Evolutionary conservation across 2,888 invertebrate species (phyloP).

Genomic region (Pomacea canaliculata): DNA sequence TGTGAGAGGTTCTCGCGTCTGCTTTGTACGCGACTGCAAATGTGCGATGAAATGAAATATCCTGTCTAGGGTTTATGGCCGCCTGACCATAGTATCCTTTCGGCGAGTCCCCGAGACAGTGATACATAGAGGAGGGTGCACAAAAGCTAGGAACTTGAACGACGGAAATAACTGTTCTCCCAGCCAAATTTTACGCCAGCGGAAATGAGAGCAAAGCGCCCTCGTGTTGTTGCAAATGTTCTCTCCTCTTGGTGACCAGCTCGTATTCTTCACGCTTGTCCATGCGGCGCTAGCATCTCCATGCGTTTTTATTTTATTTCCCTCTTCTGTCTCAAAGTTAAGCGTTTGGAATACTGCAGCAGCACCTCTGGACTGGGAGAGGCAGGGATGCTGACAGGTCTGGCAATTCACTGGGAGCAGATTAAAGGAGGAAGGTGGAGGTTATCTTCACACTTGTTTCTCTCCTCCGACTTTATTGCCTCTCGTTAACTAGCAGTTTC

Average conservation of each 20-base stretch:
- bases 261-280: too few species aligned
- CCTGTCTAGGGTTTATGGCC: background rate
- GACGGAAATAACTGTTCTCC: slow-evolving; percentile 1
- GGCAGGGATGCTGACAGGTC: too few species aligned
- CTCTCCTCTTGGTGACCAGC: background rate
- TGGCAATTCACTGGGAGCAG: too few species aligned
- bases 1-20: background rate
- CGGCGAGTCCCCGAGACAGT: background rate
- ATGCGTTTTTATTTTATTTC: too few species aligned
- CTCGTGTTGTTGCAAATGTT: background rate
- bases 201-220: slow-evolving; percentile 6
- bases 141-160: background rate
- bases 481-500: too few species aligned
- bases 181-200: slow-evolving; percentile 6
- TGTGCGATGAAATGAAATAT: slow-evolving; percentile 7
- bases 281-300: too few species aligned
- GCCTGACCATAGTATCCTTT: background rate
- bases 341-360: too few species aligned
- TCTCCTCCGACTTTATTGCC: too few species aligned
- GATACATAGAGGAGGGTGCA: background rate
- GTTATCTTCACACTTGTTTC: too few species aligned
- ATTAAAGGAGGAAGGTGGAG: too few species aligned
- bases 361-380: too few species aligned
- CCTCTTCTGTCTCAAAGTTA: too few species aligned
- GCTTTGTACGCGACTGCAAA: background rate